These are phyloP conservation scores for Manduca sexta DNA, from an alignment of 1,140 invertebrate genomes.

Conservation along the genomic window DNA sequence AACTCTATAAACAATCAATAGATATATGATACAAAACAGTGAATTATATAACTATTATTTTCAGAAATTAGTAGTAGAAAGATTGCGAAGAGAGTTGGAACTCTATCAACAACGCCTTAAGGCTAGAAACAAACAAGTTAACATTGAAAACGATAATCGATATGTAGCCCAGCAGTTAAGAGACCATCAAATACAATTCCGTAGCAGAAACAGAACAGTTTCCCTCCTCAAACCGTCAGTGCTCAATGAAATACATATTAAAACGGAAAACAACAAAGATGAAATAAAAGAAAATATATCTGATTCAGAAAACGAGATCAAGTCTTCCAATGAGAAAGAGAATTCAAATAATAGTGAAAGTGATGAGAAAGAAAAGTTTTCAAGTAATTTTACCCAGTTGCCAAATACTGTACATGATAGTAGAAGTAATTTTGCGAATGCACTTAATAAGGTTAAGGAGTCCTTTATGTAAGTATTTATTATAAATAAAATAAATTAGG, in stretches of 20 bases:
- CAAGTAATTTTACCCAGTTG: slow-evolving; percentile 38
- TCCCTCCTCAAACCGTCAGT: slow-evolving; percentile 68
- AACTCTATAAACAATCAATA: too few species aligned
- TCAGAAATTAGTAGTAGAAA: slow-evolving; percentile 66
- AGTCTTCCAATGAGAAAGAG: slow-evolving; percentile 44
- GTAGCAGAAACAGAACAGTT: slow-evolving; percentile 48
- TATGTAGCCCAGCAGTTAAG: slow-evolving; percentile 68
- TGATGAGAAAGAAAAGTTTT: slow-evolving; percentile 46
- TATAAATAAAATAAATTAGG: background rate
- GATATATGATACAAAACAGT: too few species aligned
- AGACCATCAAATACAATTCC: slow-evolving; percentile 62
- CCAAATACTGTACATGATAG: slow-evolving; percentile 50
- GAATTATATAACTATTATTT: slow-evolving; percentile 18
- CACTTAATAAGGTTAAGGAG: slow-evolving; percentile 68
- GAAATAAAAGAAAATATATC: slow-evolving; percentile 39
- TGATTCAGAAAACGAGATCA: slow-evolving; percentile 54
- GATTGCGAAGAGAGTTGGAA: slow-evolving; percentile 60
- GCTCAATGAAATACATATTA: slow-evolving; percentile 65
- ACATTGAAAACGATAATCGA: slow-evolving; percentile 61
- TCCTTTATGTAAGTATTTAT: slow-evolving; percentile 52
- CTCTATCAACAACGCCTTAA: slow-evolving; percentile 64
- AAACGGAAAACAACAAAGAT: slow-evolving; percentile 49
- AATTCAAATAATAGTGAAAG: slow-evolving; percentile 47
- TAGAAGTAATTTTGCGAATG: slow-evolving; percentile 61
- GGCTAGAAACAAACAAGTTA: slow-evolving; percentile 58